Conservation (phyloP, 2,888 invertebrate genomes). For the Tanypteryx hageni region DNA sequence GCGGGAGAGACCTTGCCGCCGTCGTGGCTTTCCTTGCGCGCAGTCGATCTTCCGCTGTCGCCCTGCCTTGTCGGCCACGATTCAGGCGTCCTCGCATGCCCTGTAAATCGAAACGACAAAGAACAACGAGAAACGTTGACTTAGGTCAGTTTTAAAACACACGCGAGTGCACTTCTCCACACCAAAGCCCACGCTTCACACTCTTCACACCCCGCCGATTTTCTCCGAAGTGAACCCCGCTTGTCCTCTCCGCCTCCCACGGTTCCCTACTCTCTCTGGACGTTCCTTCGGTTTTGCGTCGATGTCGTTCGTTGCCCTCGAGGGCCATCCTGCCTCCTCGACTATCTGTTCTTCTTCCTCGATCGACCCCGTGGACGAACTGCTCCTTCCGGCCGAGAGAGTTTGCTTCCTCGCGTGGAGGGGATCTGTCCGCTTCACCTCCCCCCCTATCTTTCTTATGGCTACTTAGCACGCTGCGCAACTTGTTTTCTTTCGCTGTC, state of each 20-base stretch:
- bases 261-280: not conserved
- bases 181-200: not conserved
- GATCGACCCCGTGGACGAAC: too few relatives aligned
- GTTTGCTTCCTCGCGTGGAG: too few relatives aligned
- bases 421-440: too few relatives aligned
- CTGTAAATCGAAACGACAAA: conserved; percentile 35
- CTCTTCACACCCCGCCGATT: not conserved
- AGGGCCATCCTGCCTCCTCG: too few relatives aligned
- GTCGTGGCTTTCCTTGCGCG: conserved; percentile 23
- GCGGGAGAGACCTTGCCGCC: conserved; percentile 6
- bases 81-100: not conserved
- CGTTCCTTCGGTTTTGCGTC: too few relatives aligned
- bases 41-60: not conserved
- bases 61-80: not conserved
- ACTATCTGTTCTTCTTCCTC: too few relatives aligned
- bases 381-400: too few relatives aligned
- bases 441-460: too few relatives aligned
- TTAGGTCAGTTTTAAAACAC: conserved; percentile 40
- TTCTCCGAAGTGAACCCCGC: not conserved
- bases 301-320: too few relatives aligned
- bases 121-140: conserved; percentile 46
- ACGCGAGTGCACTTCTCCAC: conserved; percentile 1
- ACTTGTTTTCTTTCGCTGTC: too few relatives aligned
- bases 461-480: too few relatives aligned
- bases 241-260: not conserved